Percentiles rank a stretch among this genome's conserved stretches.
phyloP scores from a whole-genome alignment of 2,797 vertebrate species.

The Gobio occitaniae region DNA sequence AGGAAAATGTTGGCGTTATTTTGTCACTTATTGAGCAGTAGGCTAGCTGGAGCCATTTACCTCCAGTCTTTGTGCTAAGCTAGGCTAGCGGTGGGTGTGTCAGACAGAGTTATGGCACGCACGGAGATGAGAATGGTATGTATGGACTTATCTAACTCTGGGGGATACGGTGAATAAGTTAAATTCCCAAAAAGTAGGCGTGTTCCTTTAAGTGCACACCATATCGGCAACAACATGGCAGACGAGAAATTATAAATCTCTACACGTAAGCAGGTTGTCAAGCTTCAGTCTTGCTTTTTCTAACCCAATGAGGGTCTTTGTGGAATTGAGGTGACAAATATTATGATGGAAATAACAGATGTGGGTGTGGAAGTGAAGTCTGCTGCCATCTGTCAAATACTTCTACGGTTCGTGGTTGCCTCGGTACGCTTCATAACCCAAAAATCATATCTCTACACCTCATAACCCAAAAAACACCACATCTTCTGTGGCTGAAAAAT shows the following conservation, averaged over 20 bases:
- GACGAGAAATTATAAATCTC: not conserved
- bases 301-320: not conserved
- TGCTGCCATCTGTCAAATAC: conserved; percentile 24
- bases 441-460: not conserved
- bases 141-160: no score
- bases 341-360: conserved; percentile 16
- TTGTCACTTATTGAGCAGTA: no score
- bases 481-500: conserved; percentile 10
- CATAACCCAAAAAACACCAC: not conserved
- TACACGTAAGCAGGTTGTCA: not conserved
- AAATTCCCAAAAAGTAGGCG: no score
- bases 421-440: not conserved
- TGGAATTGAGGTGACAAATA: conserved; percentile 12
- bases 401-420: not conserved
- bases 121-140: no score
- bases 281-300: not conserved
- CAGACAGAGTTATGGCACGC: no score
- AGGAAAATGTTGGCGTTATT: no score
- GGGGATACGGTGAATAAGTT: no score
- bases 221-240: not conserved
- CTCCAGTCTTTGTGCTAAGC: no score
- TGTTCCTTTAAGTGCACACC: not conserved
- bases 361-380: conserved; percentile 7
- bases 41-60: no score
- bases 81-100: no score